Conservation (phyloP, 2,113 vertebrate species). For the Silurus meridionalis region DNA sequence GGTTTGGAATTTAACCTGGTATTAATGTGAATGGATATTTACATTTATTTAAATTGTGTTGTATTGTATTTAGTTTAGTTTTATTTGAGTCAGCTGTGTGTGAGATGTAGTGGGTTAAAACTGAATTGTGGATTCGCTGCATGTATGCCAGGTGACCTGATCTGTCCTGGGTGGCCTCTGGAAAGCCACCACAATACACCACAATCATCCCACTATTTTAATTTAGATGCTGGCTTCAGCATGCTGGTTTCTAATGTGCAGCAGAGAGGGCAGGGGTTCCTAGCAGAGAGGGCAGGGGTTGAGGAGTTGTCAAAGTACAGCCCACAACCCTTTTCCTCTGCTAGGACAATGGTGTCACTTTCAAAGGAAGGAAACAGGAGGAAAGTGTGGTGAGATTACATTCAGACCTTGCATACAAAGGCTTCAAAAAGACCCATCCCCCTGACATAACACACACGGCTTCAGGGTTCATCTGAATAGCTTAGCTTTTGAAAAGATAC, state of each 20-base stretch:
- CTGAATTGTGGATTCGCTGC: background rate
- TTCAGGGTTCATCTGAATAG: conserved; percentile 32
- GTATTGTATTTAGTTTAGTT: background rate
- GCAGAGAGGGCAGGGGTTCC: conserved; percentile 35
- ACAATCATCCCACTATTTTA: conserved; percentile 5
- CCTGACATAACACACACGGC: conserved; percentile 23
- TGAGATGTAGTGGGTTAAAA: background rate
- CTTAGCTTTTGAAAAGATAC: conserved; percentile 38
- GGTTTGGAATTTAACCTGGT: background rate
- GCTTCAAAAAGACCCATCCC: conserved; percentile 42
- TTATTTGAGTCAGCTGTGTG: background rate
- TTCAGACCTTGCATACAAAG: conserved; percentile 51
- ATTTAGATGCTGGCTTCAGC: conserved; percentile 10
- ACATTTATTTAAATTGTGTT: background rate
- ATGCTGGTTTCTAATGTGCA: conserved; percentile 26
- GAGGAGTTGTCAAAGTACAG: conserved; percentile 37
- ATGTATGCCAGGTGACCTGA: conserved; percentile 18
- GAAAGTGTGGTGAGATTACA: conserved; percentile 47
- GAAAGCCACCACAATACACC: background rate
- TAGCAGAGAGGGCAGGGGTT: conserved; percentile 37
- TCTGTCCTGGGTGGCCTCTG: background rate
- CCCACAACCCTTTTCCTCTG: conserved; percentile 30
- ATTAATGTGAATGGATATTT: background rate
- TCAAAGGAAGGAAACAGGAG: conserved; percentile 47
- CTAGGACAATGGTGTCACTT: conserved; percentile 45